A percentile compares a stretch with the other conserved stretches of the same genome.
phyloP scores from a whole-genome alignment of 2,113 vertebrate genomes.

The Origma solitaria region DNA sequence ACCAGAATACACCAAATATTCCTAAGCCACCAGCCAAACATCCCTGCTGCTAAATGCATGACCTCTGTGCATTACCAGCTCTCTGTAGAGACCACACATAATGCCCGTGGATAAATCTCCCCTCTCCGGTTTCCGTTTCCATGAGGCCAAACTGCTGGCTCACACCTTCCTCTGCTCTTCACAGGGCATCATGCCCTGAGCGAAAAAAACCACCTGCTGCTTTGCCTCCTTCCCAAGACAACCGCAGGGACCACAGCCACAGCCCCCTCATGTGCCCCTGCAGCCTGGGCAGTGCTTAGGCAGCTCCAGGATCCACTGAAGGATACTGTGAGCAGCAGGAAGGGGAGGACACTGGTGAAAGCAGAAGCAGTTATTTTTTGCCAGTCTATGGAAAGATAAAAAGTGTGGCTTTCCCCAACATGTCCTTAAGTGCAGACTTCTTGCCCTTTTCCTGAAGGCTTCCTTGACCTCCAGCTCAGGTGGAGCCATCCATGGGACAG shows the following conservation, averaged over 20 bases:
- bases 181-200: conserved; percentile 4
- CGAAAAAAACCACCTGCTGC: conserved; percentile 20
- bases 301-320: neutral
- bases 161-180: conserved; percentile 27
- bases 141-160: conserved; percentile 39
- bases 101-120: conserved; percentile 34
- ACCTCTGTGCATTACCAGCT: conserved; percentile 19
- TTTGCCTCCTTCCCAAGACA: neutral
- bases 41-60: neutral
- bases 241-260: neutral
- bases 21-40: neutral
- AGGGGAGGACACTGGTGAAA: neutral
- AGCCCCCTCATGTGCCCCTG: neutral
- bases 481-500: neutral
- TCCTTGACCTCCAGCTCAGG: neutral
- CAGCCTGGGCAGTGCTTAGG: neutral
- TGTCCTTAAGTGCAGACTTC: neutral
- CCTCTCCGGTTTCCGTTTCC: conserved; percentile 37
- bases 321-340: neutral
- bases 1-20: neutral
- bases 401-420: neutral
- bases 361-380: neutral
- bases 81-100: conserved; percentile 52
- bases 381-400: neutral
- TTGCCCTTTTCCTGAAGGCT: neutral